These are phyloP conservation scores for Mystacornis crossleyi DNA, from an alignment of 2,113 vertebrate species.

Conservation along the genomic window DNA sequence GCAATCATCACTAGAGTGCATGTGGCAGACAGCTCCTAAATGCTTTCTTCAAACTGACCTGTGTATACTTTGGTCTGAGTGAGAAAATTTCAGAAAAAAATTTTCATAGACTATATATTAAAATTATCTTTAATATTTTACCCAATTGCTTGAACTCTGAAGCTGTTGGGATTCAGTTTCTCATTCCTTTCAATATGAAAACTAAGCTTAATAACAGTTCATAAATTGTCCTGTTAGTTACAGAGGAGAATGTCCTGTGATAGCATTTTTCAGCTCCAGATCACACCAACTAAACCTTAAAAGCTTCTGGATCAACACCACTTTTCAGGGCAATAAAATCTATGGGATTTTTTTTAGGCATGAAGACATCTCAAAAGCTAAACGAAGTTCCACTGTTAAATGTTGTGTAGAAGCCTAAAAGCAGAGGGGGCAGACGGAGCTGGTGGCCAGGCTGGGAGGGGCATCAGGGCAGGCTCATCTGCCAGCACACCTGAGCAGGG, in stretches of 20 bases:
- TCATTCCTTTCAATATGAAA: not conserved
- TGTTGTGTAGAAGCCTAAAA: not conserved
- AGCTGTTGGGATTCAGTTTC: not conserved
- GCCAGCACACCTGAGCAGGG: not conserved
- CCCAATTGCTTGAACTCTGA: not conserved
- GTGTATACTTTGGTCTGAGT: not conserved
- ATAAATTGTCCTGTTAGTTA: not conserved
- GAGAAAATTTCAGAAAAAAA: not conserved
- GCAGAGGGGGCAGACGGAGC: not conserved
- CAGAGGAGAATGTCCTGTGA: not conserved
- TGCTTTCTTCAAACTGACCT: not conserved
- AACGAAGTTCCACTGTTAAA: not conserved
- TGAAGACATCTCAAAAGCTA: not conserved
- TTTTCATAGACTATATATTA: not conserved
- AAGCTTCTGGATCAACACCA: not conserved
- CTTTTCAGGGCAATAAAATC: slow-evolving; percentile 1
- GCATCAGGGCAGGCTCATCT: not conserved
- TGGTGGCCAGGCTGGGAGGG: not conserved
- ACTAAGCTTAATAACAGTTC: not conserved
- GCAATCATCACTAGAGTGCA: not conserved
- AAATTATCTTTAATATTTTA: not conserved
- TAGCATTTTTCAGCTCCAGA: not conserved
- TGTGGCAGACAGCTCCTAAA: not conserved
- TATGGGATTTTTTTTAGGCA: not conserved
- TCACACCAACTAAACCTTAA: not conserved